phyloP scores from a whole-genome alignment of 2,888 invertebrate genomes.

The Rhopalosiphum nymphaeae region DNA sequence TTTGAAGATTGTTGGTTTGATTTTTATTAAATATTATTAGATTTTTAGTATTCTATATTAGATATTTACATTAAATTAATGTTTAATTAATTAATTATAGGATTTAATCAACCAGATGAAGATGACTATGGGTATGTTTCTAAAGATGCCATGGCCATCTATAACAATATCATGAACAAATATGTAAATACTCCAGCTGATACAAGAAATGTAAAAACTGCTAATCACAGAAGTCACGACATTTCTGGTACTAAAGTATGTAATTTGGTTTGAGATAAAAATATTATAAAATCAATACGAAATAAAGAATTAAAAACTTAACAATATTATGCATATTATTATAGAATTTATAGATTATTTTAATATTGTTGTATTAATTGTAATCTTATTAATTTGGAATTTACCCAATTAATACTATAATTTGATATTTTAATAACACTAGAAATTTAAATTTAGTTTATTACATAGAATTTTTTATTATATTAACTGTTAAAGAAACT shows the following conservation, averaged over 20 bases:
- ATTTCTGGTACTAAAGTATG: conserved; percentile 72
- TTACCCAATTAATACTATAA: no score
- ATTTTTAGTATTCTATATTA: not conserved
- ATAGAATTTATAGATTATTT: not conserved
- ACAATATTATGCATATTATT: not conserved
- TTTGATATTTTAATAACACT: no score
- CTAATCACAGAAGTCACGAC: conserved; percentile 71
- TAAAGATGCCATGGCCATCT: conserved; percentile 83
- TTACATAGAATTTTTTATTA: not conserved
- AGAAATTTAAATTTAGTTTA: not conserved
- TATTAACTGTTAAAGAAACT: not conserved
- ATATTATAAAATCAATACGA: not conserved
- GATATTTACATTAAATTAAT: not conserved
- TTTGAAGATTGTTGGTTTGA: not conserved
- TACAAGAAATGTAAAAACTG: conserved; percentile 67
- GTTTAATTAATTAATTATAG: conserved; percentile 67
- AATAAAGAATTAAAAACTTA: not conserved
- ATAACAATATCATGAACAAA: conserved; percentile 88
- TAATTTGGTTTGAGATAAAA: not conserved
- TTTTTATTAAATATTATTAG: not conserved
- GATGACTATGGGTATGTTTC: conserved; percentile 94
- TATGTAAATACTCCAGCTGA: conserved; percentile 81
- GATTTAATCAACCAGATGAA: conserved; percentile 86
- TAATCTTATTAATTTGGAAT: not conserved
- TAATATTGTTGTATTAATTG: not conserved